These are phyloP conservation scores for Teleogryllus oceanicus DNA, from an alignment of 2,888 invertebrate species.

Conservation along the genomic window DNA sequence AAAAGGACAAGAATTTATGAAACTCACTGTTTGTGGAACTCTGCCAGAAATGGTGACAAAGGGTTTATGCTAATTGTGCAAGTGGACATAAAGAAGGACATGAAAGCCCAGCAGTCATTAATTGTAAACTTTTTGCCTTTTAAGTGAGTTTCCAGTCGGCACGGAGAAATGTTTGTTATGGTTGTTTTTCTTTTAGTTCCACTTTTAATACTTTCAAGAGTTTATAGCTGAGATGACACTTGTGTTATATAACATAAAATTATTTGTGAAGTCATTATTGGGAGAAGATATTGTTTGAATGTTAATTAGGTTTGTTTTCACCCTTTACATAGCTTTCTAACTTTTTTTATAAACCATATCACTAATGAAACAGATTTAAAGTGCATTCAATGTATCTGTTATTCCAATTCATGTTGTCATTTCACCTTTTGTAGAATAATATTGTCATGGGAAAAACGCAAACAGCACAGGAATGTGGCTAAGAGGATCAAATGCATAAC, in stretches of 20 bases:
- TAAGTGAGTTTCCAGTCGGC: neutral
- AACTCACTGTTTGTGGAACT: too few relatives aligned
- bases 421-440: neutral
- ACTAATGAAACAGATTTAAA: too few relatives aligned
- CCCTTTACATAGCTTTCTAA: neutral
- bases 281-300: neutral
- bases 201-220: neutral
- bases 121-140: neutral
- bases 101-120: neutral
- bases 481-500: neutral
- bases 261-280: neutral
- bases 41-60: too few relatives aligned
- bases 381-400: too few relatives aligned
- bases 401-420: neutral
- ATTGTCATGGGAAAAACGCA: neutral
- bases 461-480: neutral
- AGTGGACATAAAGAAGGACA: too few relatives aligned
- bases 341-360: neutral
- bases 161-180: neutral
- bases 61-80: too few relatives aligned
- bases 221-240: neutral
- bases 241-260: neutral
- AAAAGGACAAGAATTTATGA: too few relatives aligned
- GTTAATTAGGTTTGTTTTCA: constrained; percentile 1
- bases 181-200: neutral